Base-by-base conservation (phyloP, 2,113 vertebrate genomes). In the Neolamprologus longior region DNA sequence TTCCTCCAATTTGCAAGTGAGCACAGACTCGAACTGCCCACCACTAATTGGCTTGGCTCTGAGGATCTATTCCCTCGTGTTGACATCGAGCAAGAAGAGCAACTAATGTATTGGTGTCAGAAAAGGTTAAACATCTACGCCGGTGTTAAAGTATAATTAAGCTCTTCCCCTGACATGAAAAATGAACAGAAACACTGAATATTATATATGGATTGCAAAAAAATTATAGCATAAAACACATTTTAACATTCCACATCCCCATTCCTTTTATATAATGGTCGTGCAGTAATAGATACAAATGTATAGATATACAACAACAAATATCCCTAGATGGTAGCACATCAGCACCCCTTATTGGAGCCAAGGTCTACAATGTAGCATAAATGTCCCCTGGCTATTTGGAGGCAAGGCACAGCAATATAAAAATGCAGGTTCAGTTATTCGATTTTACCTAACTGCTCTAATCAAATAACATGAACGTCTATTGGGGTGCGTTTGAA, bases 131-230 rank as follows among this genome's bases (percentile, higher is more conserved):
- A 93, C 85, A 58, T 80, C 84, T 76, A 71, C 54, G 21, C 76
- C 2, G 21, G 61, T 84, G 87, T 87, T 92, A 82, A 90, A 89
- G 91, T 92, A 82, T 91, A 94, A 95, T 94, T 89, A 94, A 91
- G 66, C n/a, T 78, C 88, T 81, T 81, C 37, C 54, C 3, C 35
- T 21, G 24, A 26, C 68, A 55, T 35, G 47, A 28, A 71, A 54
- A 86, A 80, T 58, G 24, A 71, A 35, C 2, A 52, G 17, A 55
- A 80, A 19, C 71, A 40, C 55, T 45, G n/a, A 35, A 45, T 55
- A 28, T 9, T 0, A 80, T 50, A 47, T 81, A 35, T 12, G 1
- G 1, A 17, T 50, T 13, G 28, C 53, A 71, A 85, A 35, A 8
- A 2, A 13, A 58, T 1, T 9, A 12, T 35, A 47, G 8, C 3